Evolutionary conservation across 2,888 invertebrate genomes (phyloP), one percentile per base, ranked within the genome.

Genomic region (Xanthia togata): DNA sequence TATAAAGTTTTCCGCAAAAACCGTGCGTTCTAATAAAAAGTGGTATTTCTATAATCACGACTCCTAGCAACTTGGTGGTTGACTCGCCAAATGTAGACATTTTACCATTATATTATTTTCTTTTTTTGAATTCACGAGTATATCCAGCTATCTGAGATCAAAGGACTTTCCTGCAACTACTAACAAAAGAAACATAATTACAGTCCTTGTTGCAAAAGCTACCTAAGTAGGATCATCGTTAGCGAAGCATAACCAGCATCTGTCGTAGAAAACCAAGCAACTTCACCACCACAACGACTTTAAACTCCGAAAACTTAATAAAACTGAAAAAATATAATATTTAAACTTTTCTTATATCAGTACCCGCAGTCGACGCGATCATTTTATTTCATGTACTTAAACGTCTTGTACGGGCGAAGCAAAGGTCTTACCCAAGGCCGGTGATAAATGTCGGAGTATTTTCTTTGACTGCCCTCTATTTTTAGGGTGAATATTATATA

Each of bases 401-500:
- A 74, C n/a, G n/a, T n/a, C 76, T 69, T 69, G 76, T 31, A 73
- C 63, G 60, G 69, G 70, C 55, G 74, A 69, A 78, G 68, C 87
- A 67, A 84, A 72, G 67, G 70, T 68, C 68, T 85, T 76, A 69
- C 76, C 73, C 87, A n/a, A 53, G 78, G 50, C 63, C 69, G 26
- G 73, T 86, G 83, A 85, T 83, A 87, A 83, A 87, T 86, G 83
- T 76, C 53, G n/a, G 41, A 65, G 69, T 76, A 85, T 82, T 87
- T 87, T 87, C 76, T 80, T 60, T 57, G 50, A 72, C 64, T 76
- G 73, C 74, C 75, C 74, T 76, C 73, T 77, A 85, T 86, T 79
- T 82, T 67, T 76, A 71, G 67, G 74, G 59, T 68, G 67, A 78
- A 78, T 71, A n/a, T n/a, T n/a, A n/a, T n/a, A 70, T 87, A 75